Conservation (phyloP, 2,888 invertebrate genomes). For the Machimus rusticus region DNA sequence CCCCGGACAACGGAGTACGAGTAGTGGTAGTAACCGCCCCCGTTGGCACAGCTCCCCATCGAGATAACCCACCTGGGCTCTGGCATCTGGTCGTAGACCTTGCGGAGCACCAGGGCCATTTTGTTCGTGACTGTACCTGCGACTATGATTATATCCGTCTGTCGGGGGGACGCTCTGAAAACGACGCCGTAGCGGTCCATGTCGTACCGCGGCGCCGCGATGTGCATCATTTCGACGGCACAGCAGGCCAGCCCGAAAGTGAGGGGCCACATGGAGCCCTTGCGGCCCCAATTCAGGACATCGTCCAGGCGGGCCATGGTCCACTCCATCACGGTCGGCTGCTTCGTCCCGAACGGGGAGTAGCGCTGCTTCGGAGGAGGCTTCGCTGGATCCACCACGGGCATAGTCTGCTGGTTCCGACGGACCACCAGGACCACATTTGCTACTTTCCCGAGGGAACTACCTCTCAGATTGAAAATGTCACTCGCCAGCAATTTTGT, state of each 20-base stretch:
- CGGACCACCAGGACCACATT: conserved; percentile 39
- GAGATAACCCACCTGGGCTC: conserved; percentile 99
- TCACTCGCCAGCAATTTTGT: conserved; percentile 51
- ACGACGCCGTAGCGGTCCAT: conserved; percentile 99
- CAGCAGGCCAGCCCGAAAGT: conserved; percentile 99
- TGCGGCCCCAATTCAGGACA: conserved; percentile 92
- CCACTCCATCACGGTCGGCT: conserved; percentile 78
- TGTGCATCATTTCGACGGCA: conserved; percentile 99
- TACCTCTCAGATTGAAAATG: conserved; percentile 45
- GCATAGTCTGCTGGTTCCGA: conserved; percentile 59
- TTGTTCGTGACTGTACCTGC: conserved; percentile 99
- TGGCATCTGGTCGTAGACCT: conserved; percentile 98
- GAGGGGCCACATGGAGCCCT: conserved; percentile 96
- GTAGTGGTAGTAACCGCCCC: conserved; percentile 99
- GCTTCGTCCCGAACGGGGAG: conserved; percentile 65
- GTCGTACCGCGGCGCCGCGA: conserved; percentile 98
- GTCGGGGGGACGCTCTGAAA: conserved; percentile 95
- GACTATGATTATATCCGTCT: conserved; percentile 97
- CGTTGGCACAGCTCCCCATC: conserved; percentile 99
- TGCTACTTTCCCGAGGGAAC: conserved; percentile 30
- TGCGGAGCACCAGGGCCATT: conserved; percentile 98
- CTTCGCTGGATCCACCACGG: conserved; percentile 57
- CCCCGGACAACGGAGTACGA: conserved; percentile 98
- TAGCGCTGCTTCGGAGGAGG: conserved; percentile 66
- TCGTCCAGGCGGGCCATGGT: conserved; percentile 92